Evolutionary conservation across 1,140 invertebrate genomes (phyloP).

Genomic region (Euwallacea similis): DNA sequence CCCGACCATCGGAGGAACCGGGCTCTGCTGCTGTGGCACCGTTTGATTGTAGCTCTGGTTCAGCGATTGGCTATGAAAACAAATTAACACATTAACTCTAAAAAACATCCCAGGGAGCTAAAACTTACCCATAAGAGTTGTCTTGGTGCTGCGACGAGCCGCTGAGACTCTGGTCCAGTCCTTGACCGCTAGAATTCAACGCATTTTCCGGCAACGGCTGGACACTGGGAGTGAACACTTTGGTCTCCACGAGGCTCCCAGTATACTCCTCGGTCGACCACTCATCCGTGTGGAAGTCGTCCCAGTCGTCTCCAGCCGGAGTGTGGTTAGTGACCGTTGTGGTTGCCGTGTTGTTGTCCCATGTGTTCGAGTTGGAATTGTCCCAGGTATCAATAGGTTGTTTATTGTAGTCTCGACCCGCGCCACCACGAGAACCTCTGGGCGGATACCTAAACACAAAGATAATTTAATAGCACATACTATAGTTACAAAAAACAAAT

Average conservation of each 20-base stretch:
- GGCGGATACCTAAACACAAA: constrained; percentile 20
- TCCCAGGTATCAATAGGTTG: constrained; percentile 60
- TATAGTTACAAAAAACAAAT: background rate
- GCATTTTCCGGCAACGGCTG: constrained; percentile 31
- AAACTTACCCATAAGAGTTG: constrained; percentile 23
- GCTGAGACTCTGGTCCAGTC: constrained; percentile 13
- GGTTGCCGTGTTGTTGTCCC: constrained; percentile 47
- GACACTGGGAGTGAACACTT: constrained; percentile 83
- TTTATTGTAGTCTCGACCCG: constrained; percentile 52
- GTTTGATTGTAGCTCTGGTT: constrained; percentile 37
- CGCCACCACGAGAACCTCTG: constrained; percentile 52
- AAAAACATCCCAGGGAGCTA: too few species aligned
- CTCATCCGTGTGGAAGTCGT: constrained; percentile 69
- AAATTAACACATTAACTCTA: background rate
- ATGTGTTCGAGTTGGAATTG: constrained; percentile 44
- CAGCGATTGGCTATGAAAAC: constrained; percentile 39
- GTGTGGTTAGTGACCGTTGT: constrained; percentile 19
- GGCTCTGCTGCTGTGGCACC: constrained; percentile 44
- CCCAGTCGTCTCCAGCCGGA: constrained; percentile 47
- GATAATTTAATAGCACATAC: background rate
- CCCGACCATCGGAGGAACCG: constrained; percentile 47
- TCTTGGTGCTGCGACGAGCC: constrained; percentile 9
- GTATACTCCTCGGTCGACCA: constrained; percentile 96
- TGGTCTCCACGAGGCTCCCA: constrained; percentile 89
- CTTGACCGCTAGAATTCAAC: background rate